Percentiles rank a stretch among this genome's conserved stretches.
Conservation (phyloP, 2,113 vertebrate genomes). For the Gallinago jamesoni region DNA sequence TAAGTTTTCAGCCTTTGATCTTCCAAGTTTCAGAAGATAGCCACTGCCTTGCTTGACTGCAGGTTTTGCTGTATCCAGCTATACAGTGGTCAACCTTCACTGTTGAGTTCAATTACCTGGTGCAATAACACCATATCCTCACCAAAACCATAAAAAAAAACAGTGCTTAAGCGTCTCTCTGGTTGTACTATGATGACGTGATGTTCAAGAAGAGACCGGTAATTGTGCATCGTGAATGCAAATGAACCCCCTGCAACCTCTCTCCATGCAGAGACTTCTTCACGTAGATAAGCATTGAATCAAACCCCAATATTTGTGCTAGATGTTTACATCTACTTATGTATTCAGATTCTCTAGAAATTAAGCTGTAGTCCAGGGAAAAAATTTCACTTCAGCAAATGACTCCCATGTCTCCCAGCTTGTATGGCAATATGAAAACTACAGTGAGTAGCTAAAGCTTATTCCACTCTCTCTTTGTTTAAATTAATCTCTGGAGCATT, state of each 20-base stretch:
- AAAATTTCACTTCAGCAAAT: neutral
- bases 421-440: neutral
- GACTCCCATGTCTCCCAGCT: neutral
- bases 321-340: neutral
- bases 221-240: neutral
- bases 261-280: neutral
- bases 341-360: neutral
- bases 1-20: neutral
- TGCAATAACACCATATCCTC: neutral
- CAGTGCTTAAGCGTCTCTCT: neutral
- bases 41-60: accelerated
- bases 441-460: neutral
- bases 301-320: neutral
- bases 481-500: neutral
- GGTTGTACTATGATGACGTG: neutral
- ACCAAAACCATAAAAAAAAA: no score
- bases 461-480: neutral
- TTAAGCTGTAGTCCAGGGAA: neutral
- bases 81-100: neutral
- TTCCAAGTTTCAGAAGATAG: neutral
- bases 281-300: neutral
- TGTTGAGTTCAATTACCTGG: neutral
- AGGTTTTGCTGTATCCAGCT: neutral
- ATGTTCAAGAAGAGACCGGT: neutral
- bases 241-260: neutral